phyloP scores from a whole-genome alignment of 1,140 invertebrate genomes.

The Caenorhabditis inopinata region DNA sequence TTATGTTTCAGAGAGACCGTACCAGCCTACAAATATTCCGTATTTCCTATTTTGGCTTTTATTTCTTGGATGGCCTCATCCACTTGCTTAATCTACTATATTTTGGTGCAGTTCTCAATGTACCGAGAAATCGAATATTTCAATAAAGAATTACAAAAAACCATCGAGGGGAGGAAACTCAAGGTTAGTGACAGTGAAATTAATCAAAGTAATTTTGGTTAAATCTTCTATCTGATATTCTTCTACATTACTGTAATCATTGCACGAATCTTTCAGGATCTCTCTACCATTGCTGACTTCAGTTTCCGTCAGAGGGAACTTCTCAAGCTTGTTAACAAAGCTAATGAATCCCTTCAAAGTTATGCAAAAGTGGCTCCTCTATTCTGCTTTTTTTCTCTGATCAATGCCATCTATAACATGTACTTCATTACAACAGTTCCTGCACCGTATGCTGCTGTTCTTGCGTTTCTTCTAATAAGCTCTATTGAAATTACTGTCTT shows the following conservation, averaged over 20 bases:
- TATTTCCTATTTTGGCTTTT: neutral
- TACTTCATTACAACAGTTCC: neutral
- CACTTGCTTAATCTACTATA: neutral
- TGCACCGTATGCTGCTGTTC: neutral
- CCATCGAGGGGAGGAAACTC: slow-evolving; percentile 3
- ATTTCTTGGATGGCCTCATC: neutral
- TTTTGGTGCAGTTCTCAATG: neutral
- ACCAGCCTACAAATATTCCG: neutral
- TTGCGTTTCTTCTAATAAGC: neutral
- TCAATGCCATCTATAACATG: neutral
- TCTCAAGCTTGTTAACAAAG: neutral
- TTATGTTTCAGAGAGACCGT: neutral
- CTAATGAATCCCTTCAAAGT: neutral
- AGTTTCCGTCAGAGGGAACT: neutral
- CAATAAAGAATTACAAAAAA: neutral
- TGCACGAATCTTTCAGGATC: neutral
- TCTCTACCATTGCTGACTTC: neutral
- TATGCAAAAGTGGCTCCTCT: slow-evolving; percentile 1
- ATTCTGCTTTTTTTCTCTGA: slow-evolving; percentile 6
- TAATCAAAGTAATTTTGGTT: too few species aligned
- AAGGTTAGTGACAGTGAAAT: neutral
- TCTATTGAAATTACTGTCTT: neutral
- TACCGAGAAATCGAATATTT: neutral
- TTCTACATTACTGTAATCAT: too few species aligned
- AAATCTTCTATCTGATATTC: too few species aligned